phyloP scores from a whole-genome alignment of 1,140 invertebrate genomes.

The Danaus melanippus region DNA sequence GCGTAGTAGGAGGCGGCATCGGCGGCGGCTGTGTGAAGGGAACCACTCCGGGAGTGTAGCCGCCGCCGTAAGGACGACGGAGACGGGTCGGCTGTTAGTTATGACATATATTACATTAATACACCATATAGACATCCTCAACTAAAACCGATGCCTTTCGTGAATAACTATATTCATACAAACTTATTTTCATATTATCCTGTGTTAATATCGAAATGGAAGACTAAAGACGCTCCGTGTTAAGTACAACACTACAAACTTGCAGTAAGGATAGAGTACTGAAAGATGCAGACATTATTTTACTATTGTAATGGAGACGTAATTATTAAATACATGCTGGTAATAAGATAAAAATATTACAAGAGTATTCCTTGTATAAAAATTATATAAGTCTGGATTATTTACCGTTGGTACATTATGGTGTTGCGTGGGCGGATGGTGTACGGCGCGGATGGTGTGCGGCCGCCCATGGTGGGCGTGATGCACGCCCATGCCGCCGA shows the following conservation, averaged over 20 bases:
- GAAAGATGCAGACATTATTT: too few species aligned
- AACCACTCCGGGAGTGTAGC: constrained; percentile 32
- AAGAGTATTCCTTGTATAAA: background rate
- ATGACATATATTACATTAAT: too few species aligned
- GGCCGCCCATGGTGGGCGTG: constrained; percentile 16
- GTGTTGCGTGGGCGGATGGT: constrained; percentile 39
- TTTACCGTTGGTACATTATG: constrained; percentile 48
- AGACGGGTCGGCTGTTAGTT: constrained; percentile 42
- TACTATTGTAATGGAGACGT: too few species aligned
- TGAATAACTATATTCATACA: background rate
- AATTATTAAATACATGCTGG: too few species aligned
- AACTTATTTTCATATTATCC: background rate
- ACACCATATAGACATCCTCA: background rate
- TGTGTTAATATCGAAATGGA: background rate
- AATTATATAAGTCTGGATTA: constrained; percentile 1
- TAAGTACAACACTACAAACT: too few species aligned
- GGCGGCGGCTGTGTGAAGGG: constrained; percentile 34
- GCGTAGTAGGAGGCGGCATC: constrained; percentile 23
- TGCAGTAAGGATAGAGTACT: too few species aligned
- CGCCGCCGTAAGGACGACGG: constrained; percentile 47
- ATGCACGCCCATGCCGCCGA: constrained; percentile 42
- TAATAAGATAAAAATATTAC: too few species aligned
- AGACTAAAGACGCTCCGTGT: too few species aligned
- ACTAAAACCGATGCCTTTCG: background rate
- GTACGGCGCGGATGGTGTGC: constrained; percentile 30